Conservation (phyloP, 2,113 vertebrate genomes). For the Tetrao urogallus region DNA sequence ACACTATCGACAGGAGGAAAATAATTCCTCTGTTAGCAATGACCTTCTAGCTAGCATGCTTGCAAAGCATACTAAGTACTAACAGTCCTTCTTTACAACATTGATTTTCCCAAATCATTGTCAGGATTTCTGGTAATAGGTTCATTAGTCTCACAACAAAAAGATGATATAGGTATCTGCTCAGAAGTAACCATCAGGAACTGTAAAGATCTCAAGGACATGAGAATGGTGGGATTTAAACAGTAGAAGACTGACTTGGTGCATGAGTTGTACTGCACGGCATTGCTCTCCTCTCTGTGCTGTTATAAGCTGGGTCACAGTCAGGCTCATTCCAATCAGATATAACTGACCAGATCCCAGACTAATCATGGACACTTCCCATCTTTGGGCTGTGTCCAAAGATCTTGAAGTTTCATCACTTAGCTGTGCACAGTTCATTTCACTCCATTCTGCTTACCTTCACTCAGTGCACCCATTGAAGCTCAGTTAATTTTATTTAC, state of each 20-base stretch:
- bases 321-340: neutral
- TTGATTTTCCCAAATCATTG: neutral
- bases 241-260: fast-evolving
- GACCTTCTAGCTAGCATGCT: neutral
- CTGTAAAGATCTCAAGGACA: neutral
- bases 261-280: neutral
- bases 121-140: constrained; percentile 8
- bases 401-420: neutral
- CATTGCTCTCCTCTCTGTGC: neutral
- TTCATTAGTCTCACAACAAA: neutral
- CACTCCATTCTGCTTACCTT: neutral
- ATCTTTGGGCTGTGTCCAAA: neutral
- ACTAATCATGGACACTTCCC: neutral
- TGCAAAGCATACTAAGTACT: neutral
- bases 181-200: neutral
- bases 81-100: neutral
- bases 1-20: neutral
- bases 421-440: neutral
- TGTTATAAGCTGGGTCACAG: neutral
- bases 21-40: constrained; percentile 11
- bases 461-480: neutral
- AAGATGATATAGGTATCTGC: neutral
- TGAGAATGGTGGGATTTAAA: neutral
- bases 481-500: neutral
- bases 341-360: neutral